Evolutionary conservation across 2,888 invertebrate genomes (phyloP).

Genomic region (Orthonevra nobilis): DNA sequence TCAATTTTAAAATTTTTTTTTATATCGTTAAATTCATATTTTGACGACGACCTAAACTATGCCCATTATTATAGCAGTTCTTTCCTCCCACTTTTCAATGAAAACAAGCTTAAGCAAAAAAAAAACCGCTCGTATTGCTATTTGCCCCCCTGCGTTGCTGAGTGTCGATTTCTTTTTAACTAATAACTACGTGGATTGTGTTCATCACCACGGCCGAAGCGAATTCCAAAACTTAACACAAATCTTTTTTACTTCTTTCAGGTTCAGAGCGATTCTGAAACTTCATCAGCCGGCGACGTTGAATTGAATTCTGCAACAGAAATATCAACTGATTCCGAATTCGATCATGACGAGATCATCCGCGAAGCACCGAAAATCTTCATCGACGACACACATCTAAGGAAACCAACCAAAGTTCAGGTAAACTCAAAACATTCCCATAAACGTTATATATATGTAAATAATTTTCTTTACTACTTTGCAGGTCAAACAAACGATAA

Average conservation of each 20-base stretch:
- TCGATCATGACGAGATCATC: slow-evolving; percentile 89
- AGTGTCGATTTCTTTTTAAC: slow-evolving; percentile 46
- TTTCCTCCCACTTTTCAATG: too few species aligned
- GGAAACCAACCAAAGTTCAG: slow-evolving; percentile 84
- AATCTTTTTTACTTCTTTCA: slow-evolving; percentile 75
- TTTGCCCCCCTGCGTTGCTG: slow-evolving; percentile 38
- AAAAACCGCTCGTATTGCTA: slow-evolving; percentile 46
- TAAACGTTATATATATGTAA: slow-evolving; percentile 70
- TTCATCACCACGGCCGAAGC: too few species aligned
- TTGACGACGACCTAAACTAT: too few species aligned
- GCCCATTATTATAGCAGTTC: too few species aligned
- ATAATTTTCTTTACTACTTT: slow-evolving; percentile 9
- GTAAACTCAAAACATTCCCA: slow-evolving; percentile 79
- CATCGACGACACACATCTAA: slow-evolving; percentile 84
- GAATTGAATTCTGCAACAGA: slow-evolving; percentile 93
- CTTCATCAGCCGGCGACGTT: slow-evolving; percentile 86
- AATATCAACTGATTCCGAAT: slow-evolving; percentile 95
- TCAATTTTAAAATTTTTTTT: too few species aligned
- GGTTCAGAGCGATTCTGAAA: slow-evolving; percentile 85
- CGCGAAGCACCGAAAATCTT: slow-evolving; percentile 87
- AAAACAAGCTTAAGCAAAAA: too few species aligned
- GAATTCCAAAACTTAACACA: background rate
- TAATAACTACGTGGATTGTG: slow-evolving; percentile 31
- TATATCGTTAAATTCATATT: too few species aligned
- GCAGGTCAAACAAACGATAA: slow-evolving; percentile 78